Base-by-base conservation (phyloP, 2,888 invertebrate genomes). In the Zygogramma bicolorata region DNA sequence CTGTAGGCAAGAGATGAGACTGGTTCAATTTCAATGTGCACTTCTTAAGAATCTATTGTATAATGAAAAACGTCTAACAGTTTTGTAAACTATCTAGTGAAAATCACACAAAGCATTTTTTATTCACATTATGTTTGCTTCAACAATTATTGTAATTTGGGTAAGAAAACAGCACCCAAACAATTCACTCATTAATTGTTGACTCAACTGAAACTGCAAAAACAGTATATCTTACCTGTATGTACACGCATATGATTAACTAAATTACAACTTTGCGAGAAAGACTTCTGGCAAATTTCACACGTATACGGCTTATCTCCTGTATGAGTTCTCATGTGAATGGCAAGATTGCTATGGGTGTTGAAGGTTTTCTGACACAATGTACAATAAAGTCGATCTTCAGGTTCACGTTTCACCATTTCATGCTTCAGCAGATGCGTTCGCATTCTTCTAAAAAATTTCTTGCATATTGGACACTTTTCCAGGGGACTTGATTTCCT, bases 341-440 rank as follows among this genome's bases (percentile, higher is more conserved):
- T 86, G 34, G 82, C 82, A 57, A 87, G 78, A 77, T 87, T 87
- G 73, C 85, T 85, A 57, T 82, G 82, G 13, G 84, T 85, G 68
- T 85, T 85, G 73, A 86, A 86, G 18, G 77, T 73, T 78, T 84
- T 86, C 71, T 78, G 78, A 70, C 85, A 80, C 71, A 81, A 83
- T 49, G 77, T 76, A 68, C 86, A 86, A 0, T 81, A 81, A 13
- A 85, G 75, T 7, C 81, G 80, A 71, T 84, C 82, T 63, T 80
- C 80, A 7, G 83, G 80, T 34, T 81, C 78, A 27, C 80, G 75
- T 65, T 77, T 81, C 4, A 80, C 71, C 63, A 84, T 80, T 69
- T 84, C 83, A 71, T 88, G 87, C 78, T 87, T 88, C 29, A 84
- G 76, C 5, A 89, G 85, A 77, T 89, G 87, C 70, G 83, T 89